These are phyloP conservation scores for Corythornis vintsioides DNA, from an alignment of 2,113 vertebrate genomes.

Conservation along the genomic window DNA sequence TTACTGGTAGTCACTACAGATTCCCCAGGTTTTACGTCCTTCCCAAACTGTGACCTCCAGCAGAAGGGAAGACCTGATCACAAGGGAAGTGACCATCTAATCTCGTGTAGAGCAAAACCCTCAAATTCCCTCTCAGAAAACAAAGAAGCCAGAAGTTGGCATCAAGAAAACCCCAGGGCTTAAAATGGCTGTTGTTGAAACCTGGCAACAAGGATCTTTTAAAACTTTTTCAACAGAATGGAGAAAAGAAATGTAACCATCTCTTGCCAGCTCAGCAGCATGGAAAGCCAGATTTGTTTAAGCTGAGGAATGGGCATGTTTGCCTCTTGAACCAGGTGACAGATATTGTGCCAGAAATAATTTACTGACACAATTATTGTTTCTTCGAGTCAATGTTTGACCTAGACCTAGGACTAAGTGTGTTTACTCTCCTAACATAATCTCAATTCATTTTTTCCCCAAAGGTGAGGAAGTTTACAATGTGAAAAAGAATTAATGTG, in stretches of 20 bases:
- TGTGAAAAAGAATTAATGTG: background rate
- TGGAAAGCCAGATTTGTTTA: conserved; percentile 41
- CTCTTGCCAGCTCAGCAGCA: conserved; percentile 37
- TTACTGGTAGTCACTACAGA: background rate
- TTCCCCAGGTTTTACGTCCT: background rate
- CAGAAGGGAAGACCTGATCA: background rate
- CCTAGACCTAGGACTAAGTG: conserved; percentile 43
- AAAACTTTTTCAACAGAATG: background rate
- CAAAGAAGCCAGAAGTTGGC: background rate
- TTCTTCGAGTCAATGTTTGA: conserved; percentile 31
- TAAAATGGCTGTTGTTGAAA: background rate
- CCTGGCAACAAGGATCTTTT: background rate
- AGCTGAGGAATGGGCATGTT: conserved; percentile 39
- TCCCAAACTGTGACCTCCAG: background rate
- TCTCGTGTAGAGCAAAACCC: background rate
- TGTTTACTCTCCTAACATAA: conserved; percentile 48
- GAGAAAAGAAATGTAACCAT: background rate
- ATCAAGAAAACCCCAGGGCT: background rate
- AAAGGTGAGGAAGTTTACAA: conserved; percentile 20
- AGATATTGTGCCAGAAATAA: conserved; percentile 56
- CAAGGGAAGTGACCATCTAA: background rate
- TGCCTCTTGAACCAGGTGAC: conserved; percentile 37
- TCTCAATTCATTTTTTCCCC: background rate
- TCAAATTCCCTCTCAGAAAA: background rate
- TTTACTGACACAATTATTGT: conserved; percentile 37